A percentile compares a stretch with the other conserved stretches of the same genome.
phyloP scores from a whole-genome alignment of 2,113 vertebrate species.

The Octodon degus region DNA sequence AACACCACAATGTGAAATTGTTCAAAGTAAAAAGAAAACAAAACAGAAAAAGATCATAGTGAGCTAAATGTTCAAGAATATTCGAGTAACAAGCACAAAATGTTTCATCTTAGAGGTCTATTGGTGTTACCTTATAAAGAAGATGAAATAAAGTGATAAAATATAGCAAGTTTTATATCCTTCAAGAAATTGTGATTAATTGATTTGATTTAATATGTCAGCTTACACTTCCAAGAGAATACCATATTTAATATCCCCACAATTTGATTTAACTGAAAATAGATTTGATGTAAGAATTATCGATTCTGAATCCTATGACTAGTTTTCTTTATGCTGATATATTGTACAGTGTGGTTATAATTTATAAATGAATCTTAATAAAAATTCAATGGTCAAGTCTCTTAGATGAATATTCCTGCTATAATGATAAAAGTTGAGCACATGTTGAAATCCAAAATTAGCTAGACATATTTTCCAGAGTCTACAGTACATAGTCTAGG shows the following conservation, averaged over 20 bases:
- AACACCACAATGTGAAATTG: neutral
- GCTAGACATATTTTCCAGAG: neutral
- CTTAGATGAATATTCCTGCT: slow-evolving; percentile 4
- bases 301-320: neutral
- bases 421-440: neutral
- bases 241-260: neutral
- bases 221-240: neutral
- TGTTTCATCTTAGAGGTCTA: neutral
- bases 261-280: slow-evolving; percentile 12
- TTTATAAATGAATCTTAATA: neutral
- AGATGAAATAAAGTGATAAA: neutral
- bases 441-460: neutral
- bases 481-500: neutral
- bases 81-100: neutral
- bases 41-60: neutral
- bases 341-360: slow-evolving; percentile 42
- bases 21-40: neutral
- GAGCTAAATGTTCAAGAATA: neutral
- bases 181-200: slow-evolving; percentile 22
- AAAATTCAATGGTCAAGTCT: slow-evolving; percentile 29
- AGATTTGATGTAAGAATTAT: slow-evolving; percentile 23
- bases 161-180: neutral
- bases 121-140: neutral
- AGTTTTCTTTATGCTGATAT: neutral
- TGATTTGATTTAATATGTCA: slow-evolving; percentile 5